phyloP scores from a whole-genome alignment of 1,140 invertebrate genomes.

The Drosophila ogumai region DNA sequence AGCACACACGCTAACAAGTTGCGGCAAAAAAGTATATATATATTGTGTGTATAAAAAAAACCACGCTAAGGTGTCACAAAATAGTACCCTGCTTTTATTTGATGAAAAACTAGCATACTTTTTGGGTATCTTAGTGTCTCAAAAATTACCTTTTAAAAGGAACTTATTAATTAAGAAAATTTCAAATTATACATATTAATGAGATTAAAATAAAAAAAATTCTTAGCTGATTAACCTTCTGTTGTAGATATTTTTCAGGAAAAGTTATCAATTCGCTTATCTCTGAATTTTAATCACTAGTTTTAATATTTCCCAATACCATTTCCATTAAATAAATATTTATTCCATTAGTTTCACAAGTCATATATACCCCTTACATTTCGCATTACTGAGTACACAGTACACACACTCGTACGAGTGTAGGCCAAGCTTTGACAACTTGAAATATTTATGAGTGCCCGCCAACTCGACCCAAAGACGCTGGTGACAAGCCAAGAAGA shows the following conservation, averaged over 20 bases:
- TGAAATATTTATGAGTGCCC: conserved; percentile 60
- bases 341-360: not conserved
- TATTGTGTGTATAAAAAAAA: not conserved
- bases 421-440: conserved; percentile 35
- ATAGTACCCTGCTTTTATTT: not conserved
- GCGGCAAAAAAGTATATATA: conserved; percentile 20
- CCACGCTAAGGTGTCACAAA: not conserved
- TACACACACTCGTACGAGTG: conserved; percentile 13
- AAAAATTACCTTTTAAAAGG: no score
- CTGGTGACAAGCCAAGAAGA: conserved; percentile 54
- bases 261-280: no score
- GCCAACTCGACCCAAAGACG: conserved; percentile 42
- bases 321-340: no score
- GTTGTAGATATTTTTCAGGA: not conserved
- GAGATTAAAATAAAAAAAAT: not conserved
- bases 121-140: not conserved
- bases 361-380: not conserved
- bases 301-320: no score
- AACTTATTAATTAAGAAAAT: no score
- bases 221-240: not conserved
- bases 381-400: not conserved
- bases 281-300: no score
- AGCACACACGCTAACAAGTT: conserved; percentile 65
- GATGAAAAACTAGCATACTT: not conserved
- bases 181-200: not conserved